Evolutionary conservation across 2,888 invertebrate species (phyloP), one percentile per base, ranked within the genome.

Genomic region (Heliconius cydno): DNA sequence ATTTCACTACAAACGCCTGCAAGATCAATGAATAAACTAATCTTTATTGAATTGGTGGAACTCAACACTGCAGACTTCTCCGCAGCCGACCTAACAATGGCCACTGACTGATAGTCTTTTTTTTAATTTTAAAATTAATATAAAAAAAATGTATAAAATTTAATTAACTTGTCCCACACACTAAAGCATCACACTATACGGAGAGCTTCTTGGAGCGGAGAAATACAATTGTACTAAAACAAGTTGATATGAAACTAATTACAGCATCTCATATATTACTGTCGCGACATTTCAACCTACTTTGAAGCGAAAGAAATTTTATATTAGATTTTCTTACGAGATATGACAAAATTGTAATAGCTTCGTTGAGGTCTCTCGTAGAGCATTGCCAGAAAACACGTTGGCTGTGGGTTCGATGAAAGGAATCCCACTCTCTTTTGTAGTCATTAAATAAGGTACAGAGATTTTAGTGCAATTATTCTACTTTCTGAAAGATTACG

Each of bases 171-270:
- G 77, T 34, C 66, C 81, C 74, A 72, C 4, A 19, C 30, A 38
- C 34, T 60, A 79, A 77, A 79, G 66, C 77, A 81, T 74, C 77
- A 79, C 52, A 76, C 72, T 78, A 30, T 63, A 63, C 41, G 77
- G 71, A 76, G 77, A 67, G 77, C 72, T 77, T 34, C 77, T 75
- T 60, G 77, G 60, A 79, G 71, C 52, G 76, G 75, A 75, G 75
- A 77, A 79, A 79, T 77, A 77, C 76, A 81, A 79, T 76, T 81
- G 75, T 77, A 77, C 74, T 71, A 71, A 79, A 78, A 78, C 77
- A 81, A 79, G 77, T 77, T 70, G 79, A 79, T 75, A 77, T 79
- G 73, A 63, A 63, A 73, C 79, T 79, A 81, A 81, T 81, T 79
- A 79, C 77, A 81, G 70, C 74, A 77, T 78, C 28, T 67, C 57